These are phyloP conservation scores for Salvelinus fontinalis DNA, from an alignment of 2,113 vertebrate species.

Conservation along the genomic window DNA sequence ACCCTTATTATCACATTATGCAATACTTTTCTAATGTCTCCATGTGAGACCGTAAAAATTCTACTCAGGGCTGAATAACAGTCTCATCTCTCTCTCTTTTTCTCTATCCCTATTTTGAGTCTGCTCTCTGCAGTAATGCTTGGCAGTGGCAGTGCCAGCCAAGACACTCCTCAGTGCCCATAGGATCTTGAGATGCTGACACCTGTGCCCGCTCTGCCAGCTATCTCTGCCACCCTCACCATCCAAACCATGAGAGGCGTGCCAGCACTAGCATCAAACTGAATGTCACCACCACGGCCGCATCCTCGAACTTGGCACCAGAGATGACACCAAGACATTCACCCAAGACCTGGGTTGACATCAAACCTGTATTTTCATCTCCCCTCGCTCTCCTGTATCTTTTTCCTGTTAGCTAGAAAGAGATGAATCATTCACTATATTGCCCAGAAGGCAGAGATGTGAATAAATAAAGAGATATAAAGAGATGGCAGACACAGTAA, in stretches of 20 bases:
- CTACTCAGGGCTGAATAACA: no score
- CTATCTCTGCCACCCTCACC: no score
- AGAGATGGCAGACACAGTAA: background rate
- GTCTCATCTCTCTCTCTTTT: no score
- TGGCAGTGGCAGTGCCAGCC: no score
- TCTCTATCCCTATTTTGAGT: no score
- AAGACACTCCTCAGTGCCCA: no score
- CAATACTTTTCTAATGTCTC: no score
- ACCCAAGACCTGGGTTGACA: background rate
- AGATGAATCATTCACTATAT: background rate
- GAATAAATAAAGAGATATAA: background rate
- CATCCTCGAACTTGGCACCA: background rate
- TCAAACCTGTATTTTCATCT: background rate
- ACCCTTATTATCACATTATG: no score
- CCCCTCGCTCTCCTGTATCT: background rate
- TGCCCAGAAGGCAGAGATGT: background rate
- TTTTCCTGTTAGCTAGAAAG: background rate
- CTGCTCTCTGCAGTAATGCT: no score
- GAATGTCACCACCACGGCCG: background rate
- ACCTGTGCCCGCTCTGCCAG: background rate
- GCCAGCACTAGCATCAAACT: background rate
- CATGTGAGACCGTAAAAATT: no score
- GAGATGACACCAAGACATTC: background rate
- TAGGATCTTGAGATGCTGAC: constrained; percentile 1
- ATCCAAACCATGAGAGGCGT: background rate